These are phyloP conservation scores for Galerucella calmariensis DNA, from an alignment of 2,888 invertebrate species.

Conservation along the genomic window DNA sequence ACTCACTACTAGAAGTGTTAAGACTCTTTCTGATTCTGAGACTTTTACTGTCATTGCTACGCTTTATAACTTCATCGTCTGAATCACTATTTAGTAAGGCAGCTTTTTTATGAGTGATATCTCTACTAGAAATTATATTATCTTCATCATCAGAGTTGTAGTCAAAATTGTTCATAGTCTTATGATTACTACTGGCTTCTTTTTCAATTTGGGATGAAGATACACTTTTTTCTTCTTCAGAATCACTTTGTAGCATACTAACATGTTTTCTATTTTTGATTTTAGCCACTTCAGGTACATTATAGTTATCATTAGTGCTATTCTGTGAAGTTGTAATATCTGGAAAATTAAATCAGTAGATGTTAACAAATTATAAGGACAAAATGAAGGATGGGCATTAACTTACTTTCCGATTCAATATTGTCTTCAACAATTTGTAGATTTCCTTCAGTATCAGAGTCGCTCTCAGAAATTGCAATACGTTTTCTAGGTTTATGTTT, in stretches of 20 bases:
- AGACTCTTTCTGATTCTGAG: neutral
- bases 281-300: neutral
- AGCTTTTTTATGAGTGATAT: neutral
- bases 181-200: neutral
- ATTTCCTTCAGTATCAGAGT: constrained; percentile 43
- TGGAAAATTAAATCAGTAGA: neutral
- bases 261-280: constrained; percentile 21
- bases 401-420: neutral
- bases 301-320: neutral
- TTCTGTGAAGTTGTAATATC: neutral
- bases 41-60: neutral
- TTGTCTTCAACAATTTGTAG: neutral
- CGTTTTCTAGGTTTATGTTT: constrained; percentile 24
- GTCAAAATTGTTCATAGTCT: neutral
- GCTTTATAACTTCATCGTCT: neutral
- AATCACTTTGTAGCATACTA: constrained; percentile 26
- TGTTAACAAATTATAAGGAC: neutral
- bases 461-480: constrained; percentile 46
- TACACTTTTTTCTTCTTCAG: constrained; percentile 35
- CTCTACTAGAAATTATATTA: neutral
- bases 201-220: neutral
- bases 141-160: neutral
- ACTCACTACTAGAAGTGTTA: constrained; percentile 1
- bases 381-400: too few relatives aligned
- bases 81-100: neutral